A percentile compares a stretch with the other conserved stretches of the same genome.
phyloP scores from a whole-genome alignment of 2,113 vertebrate genomes.

The Crotophaga sulcirostris region DNA sequence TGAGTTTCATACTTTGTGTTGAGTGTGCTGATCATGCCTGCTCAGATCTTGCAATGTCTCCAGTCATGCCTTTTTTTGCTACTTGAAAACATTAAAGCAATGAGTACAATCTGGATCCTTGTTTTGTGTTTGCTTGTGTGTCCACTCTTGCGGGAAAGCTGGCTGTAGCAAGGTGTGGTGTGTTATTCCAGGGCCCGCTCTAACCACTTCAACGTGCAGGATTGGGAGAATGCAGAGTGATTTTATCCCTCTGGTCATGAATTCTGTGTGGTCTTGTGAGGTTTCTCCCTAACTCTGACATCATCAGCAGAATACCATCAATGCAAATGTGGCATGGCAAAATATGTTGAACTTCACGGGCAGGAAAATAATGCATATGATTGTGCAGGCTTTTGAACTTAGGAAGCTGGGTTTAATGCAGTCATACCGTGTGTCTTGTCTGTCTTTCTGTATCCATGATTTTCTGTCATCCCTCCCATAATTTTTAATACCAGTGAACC shows the following conservation, averaged over 20 bases:
- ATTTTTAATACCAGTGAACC: background rate
- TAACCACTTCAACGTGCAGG: background rate
- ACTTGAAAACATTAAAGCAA: background rate
- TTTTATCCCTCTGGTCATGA: background rate
- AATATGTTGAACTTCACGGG: background rate
- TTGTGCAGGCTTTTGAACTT: background rate
- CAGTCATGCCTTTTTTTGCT: background rate
- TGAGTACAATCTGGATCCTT: background rate
- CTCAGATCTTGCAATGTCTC: background rate
- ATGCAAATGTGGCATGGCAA: background rate
- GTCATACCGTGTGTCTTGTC: background rate
- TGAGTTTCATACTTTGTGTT: background rate
- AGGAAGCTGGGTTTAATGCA: background rate
- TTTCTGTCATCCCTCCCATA: background rate
- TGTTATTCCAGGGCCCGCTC: background rate
- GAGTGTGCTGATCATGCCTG: background rate
- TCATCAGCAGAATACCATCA: fast-evolving
- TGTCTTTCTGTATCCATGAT: background rate
- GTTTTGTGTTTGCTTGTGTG: too few species aligned
- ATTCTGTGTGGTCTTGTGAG: background rate
- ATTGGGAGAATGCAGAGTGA: background rate
- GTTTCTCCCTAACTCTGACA: background rate
- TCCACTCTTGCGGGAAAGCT: background rate
- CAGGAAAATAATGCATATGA: background rate
- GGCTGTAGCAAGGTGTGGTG: background rate